phyloP scores from a whole-genome alignment of 2,797 vertebrate species.

The Cyclopterus lumpus region DNA sequence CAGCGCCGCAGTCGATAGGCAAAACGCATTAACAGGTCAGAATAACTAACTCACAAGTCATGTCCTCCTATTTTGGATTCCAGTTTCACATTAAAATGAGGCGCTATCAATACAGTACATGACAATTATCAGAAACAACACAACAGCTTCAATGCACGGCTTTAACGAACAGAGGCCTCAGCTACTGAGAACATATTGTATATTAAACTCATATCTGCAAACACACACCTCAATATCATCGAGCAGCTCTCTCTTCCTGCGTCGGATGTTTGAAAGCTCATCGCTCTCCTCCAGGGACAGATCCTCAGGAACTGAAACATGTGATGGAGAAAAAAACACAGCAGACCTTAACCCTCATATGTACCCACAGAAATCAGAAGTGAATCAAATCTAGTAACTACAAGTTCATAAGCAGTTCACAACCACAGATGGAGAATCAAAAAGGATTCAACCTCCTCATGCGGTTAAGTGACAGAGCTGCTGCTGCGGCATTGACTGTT shows the following conservation, averaged over 20 bases:
- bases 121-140: background rate
- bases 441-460: slow-evolving; percentile 11
- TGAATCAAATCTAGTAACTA: slow-evolving; percentile 7
- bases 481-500: slow-evolving; percentile 18
- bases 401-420: background rate
- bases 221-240: slow-evolving; percentile 95
- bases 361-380: slow-evolving; percentile 3
- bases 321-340: slow-evolving; percentile 53
- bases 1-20: background rate
- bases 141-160: background rate
- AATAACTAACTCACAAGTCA: background rate
- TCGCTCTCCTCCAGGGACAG: slow-evolving; percentile 94
- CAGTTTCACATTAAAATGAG: background rate
- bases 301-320: slow-evolving; percentile 91
- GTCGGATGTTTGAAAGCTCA: slow-evolving; percentile 94
- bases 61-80: background rate
- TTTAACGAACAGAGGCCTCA: background rate
- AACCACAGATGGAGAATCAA: slow-evolving; percentile 2
- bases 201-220: background rate
- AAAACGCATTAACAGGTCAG: background rate
- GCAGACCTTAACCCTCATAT: slow-evolving; percentile 15
- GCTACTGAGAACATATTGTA: background rate
- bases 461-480: slow-evolving; percentile 2
- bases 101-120: background rate
- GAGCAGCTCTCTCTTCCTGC: slow-evolving; percentile 95